These are phyloP conservation scores for Pararge aegeria DNA, from an alignment of 1,140 invertebrate genomes.

Conservation along the genomic window DNA sequence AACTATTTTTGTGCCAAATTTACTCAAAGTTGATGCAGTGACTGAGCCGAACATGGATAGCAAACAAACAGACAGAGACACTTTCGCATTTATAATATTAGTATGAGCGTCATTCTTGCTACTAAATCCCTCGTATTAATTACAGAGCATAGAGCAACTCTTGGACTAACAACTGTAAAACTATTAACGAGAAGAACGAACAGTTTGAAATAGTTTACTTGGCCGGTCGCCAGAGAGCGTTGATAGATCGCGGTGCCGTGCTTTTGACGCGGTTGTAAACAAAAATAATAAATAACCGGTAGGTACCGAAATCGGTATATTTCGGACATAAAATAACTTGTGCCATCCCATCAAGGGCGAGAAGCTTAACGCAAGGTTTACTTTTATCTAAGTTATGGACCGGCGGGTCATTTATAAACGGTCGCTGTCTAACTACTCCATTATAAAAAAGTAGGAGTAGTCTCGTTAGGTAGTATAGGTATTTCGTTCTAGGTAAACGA, in stretches of 20 bases:
- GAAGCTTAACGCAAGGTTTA: not conserved
- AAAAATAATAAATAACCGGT: conserved; percentile 65
- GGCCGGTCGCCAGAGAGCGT: conserved; percentile 56
- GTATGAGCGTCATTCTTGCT: conserved; percentile 27
- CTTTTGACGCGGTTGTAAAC: conserved; percentile 63
- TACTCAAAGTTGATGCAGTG: not conserved
- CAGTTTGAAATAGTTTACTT: conserved; percentile 67
- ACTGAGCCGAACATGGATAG: conserved; percentile 10
- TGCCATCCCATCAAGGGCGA: not conserved
- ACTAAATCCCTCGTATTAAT: conserved; percentile 45
- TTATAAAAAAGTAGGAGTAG: too few species aligned
- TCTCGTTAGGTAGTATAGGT: too few species aligned
- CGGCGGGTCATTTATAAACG: not conserved
- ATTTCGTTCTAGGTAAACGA: too few species aligned
- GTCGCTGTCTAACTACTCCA: too few species aligned
- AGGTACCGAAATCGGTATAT: conserved; percentile 4
- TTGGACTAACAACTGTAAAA: conserved; percentile 49
- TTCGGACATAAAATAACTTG: not conserved
- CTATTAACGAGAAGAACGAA: conserved; percentile 58
- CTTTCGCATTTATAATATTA: not conserved
- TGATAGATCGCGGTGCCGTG: conserved; percentile 60
- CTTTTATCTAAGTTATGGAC: not conserved
- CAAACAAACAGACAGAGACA: not conserved
- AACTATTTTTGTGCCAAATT: not conserved
- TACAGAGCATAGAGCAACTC: conserved; percentile 49